Evolutionary conservation across 2,797 vertebrate genomes (phyloP), one percentile per base, ranked within the genome.

Genomic region (Zalophus californianus): DNA sequence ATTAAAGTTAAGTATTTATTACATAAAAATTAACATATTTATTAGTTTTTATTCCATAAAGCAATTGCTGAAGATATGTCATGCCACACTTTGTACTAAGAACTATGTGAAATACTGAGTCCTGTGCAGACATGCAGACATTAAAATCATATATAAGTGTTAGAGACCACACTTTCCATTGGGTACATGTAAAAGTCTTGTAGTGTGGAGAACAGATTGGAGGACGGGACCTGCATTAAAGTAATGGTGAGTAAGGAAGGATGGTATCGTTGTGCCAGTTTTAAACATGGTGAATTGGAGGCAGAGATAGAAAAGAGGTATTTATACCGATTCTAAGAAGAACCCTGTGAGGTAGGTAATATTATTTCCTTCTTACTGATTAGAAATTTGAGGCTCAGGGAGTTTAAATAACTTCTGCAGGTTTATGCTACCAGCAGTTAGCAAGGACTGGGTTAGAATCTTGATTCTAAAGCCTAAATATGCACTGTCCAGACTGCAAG

Each of bases 301-400:
- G 58, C 35, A 86, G 85, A 88, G 41, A 77, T 50, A 58, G 80
- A 75, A 92, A 75, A 96, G n/a, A 84, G 16, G 35, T 56, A 23
- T 10, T 70, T 86, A 35, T 68, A 68, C 29, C 16, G 56, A 23
- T 79, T 18, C 54, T 82, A 70, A 89, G 85, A 86, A 44, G 41
- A 96, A 68, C 50, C 29, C 56, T 52, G 4, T 20, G 7, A 38
- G 9, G 9, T 44, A 82, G 75, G 29, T 52, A n/a, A 44, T 94
- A 86, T 23, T 92, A 50, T 70, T 92, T 95, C 32, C 35, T 72
- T 94, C 94, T 89, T 66, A 73, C n/a, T 73, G 32, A 58, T 93
- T 48, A 94, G 72, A 25, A 96, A 62, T 89, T 94, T 96, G 58
- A 80, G 29, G 54, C 38, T 27, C 23, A 32, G 16, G 15, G 12